phyloP scores from a whole-genome alignment of 2,888 invertebrate genomes.

The Campoplex nolae region DNA sequence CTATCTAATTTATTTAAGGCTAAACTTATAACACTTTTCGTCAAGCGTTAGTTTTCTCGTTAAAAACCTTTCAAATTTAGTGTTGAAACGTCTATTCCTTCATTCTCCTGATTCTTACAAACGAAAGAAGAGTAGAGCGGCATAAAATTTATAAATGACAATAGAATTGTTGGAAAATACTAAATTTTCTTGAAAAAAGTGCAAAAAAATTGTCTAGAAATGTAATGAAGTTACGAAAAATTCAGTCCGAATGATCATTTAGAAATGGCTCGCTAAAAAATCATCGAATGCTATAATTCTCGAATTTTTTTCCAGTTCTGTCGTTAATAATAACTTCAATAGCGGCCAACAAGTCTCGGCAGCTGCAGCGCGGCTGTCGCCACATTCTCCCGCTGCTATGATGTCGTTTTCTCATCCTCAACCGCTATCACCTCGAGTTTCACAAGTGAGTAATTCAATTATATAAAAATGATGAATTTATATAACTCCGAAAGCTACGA shows the following conservation, averaged over 20 bases:
- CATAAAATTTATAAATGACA: too few relatives aligned
- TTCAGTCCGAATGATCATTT: too few relatives aligned
- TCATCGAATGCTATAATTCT: not conserved
- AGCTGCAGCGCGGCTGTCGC: constrained; percentile 86
- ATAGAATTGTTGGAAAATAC: too few relatives aligned
- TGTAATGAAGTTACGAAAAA: too few relatives aligned
- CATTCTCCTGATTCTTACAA: too few relatives aligned
- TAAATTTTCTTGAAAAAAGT: too few relatives aligned
- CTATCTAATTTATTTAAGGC: not conserved
- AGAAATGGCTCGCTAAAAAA: not conserved
- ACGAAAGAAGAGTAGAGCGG: too few relatives aligned
- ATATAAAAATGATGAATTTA: too few relatives aligned
- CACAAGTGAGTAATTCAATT: constrained; percentile 82
- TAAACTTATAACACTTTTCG: not conserved
- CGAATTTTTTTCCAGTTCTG: constrained; percentile 74
- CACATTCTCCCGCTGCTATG: constrained; percentile 85
- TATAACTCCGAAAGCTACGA: too few relatives aligned
- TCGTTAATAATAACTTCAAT: constrained; percentile 84
- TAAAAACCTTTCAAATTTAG: not conserved
- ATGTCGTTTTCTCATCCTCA: constrained; percentile 85
- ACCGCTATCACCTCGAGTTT: constrained; percentile 86
- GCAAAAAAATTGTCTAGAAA: too few relatives aligned
- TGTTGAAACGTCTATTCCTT: too few relatives aligned
- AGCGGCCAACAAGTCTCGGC: constrained; percentile 83
- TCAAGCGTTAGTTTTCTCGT: not conserved